Base-by-base conservation (phyloP, 2,797 vertebrate genomes). In the Sebastes dallii region DNA sequence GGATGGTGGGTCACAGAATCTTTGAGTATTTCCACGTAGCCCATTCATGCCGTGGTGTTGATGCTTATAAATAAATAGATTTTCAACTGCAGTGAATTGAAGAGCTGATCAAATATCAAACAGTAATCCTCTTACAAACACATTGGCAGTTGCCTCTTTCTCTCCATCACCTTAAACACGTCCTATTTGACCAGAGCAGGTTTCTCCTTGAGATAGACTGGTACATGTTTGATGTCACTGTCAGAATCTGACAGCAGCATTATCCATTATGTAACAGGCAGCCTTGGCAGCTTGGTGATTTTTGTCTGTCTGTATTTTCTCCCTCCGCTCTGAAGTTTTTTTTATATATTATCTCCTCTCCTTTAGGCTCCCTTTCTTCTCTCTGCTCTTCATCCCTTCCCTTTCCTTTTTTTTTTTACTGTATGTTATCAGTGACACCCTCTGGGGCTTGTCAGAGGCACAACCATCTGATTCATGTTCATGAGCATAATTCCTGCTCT, bases 1-100 rank as follows among this genome's bases (percentile, higher is more conserved):
- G 93, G 98, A 99, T 96, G 97, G 98, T 99, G 94, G 89, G 95
- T 74, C 50, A 8, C n/a, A 27, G 54, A 36, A n/a, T 74, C 29
- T 29, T 30, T 30, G 1, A 46, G 6, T 1, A 6, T 75, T 6
- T 73, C 5, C 12, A 24, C 0, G 1, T 5, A 32, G 8, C 6
- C 11, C 4, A 42, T 46, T 66, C 18, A 77, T 30, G 11, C 5
- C 5, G 5, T 10, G 11, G 3, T 14, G 5, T 46, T 66, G 8
- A 29, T 18, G 25, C 16, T 8, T 52, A 69, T 16, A 65, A 36
- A 54, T 11, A 24, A 54, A 74, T 2, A 6, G 2, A 36, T 58
- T 32, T 69, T 58, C 4, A 59, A 14, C 24, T 69, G 54, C 25
- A 46, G 1, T 20, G 29, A 69, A 39, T 8, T 27, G 25, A 27